Evolutionary conservation across 2,797 vertebrate genomes (phyloP).

Genomic region (Falco peregrinus): DNA sequence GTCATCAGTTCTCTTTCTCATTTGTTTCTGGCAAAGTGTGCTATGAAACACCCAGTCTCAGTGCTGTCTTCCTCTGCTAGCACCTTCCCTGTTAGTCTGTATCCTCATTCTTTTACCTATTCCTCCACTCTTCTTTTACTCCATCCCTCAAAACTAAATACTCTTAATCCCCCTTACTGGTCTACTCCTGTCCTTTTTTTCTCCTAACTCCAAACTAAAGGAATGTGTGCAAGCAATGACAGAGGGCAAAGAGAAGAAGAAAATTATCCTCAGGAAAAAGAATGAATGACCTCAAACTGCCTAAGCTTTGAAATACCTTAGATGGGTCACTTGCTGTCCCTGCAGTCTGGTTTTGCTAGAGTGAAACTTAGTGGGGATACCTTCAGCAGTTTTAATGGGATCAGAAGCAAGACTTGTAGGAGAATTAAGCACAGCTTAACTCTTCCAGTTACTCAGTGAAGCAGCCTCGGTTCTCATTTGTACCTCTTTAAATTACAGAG

Average conservation of each 20-base stretch:
- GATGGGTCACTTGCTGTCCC: not conserved
- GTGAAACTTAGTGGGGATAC: not conserved
- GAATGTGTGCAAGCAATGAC: not conserved
- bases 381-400: not conserved
- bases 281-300: not conserved
- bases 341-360: not conserved
- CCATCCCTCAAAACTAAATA: not conserved
- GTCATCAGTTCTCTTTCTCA: not conserved
- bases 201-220: not conserved
- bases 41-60: not conserved
- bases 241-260: not conserved
- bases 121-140: not conserved
- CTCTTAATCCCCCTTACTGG: not conserved
- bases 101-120: not conserved
- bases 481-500: not conserved
- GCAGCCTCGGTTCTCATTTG: not conserved
- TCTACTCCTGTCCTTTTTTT: not conserved
- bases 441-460: not conserved
- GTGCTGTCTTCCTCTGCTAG: not conserved
- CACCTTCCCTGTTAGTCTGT: not conserved
- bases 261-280: not conserved
- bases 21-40: not conserved
- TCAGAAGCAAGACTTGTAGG: not conserved
- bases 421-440: not conserved
- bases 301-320: not conserved